phyloP scores from a whole-genome alignment of 2,888 invertebrate genomes.

The Phanerotoma sp. region DNA sequence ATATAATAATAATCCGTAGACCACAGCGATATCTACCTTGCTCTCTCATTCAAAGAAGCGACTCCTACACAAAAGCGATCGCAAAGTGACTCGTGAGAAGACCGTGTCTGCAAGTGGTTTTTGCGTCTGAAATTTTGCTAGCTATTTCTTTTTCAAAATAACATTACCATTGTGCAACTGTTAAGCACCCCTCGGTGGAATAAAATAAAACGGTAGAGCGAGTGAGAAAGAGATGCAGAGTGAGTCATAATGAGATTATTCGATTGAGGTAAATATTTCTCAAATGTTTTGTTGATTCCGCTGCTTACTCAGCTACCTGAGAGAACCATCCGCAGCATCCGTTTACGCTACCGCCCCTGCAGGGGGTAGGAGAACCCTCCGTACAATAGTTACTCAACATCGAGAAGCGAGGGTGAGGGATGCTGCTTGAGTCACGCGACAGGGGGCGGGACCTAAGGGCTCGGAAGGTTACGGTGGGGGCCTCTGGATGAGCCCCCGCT shows the following conservation, averaged over 20 bases:
- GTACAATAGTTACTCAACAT: not conserved
- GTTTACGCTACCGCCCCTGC: slow-evolving; percentile 48
- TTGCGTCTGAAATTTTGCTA: slow-evolving; percentile 6
- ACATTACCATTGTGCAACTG: not conserved
- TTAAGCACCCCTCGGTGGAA: too few species aligned
- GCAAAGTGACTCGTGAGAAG: slow-evolving; percentile 3
- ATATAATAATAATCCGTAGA: not conserved
- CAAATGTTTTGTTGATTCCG: too few species aligned
- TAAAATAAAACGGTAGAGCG: too few species aligned
- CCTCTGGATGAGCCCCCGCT: slow-evolving; percentile 21
- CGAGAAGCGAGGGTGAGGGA: slow-evolving; percentile 36
- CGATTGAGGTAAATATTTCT: too few species aligned
- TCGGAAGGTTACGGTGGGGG: slow-evolving; percentile 30
- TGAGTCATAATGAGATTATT: too few species aligned
- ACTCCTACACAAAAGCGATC: slow-evolving; percentile 7
- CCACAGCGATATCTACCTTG: not conserved
- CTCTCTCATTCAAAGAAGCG: not conserved
- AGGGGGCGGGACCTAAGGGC: slow-evolving; percentile 33
- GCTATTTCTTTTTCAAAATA: slow-evolving; percentile 19
- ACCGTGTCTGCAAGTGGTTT: not conserved
- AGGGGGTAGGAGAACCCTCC: slow-evolving; percentile 37
- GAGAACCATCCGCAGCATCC: too few species aligned
- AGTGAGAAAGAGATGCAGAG: too few species aligned
- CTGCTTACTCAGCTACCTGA: too few species aligned
- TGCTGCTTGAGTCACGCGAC: slow-evolving; percentile 32